Conservation (phyloP, 2,888 invertebrate genomes). For the Baronia brevicornis region DNA sequence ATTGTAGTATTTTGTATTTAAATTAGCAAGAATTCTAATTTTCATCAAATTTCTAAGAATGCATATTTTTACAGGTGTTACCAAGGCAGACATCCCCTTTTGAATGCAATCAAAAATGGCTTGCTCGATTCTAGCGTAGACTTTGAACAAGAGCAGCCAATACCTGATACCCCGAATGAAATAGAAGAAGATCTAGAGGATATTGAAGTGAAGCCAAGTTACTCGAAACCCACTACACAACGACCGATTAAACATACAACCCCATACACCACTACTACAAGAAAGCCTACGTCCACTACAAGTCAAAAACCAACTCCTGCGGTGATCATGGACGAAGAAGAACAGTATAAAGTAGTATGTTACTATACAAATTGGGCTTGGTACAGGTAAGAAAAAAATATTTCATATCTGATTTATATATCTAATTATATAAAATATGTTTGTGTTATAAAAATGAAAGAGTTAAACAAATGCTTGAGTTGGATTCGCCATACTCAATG, state of each 20-base stretch:
- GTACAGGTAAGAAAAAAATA: constrained; percentile 83
- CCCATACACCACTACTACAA: constrained; percentile 29
- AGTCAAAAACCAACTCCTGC: constrained; percentile 21
- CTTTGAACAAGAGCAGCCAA: constrained; percentile 31
- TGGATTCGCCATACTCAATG: too few species aligned
- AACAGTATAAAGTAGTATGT: constrained; percentile 86
- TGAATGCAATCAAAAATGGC: constrained; percentile 84
- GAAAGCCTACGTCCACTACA: constrained; percentile 35
- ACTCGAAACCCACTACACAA: constrained; percentile 26
- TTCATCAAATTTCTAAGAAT: too few species aligned
- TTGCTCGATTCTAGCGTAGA: constrained; percentile 68
- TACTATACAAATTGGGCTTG: constrained; percentile 97
- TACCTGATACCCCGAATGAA: constrained; percentile 38
- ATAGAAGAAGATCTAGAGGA: constrained; percentile 59
- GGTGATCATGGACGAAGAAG: constrained; percentile 34
- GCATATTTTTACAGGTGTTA: constrained; percentile 78
- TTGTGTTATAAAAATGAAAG: too few species aligned
- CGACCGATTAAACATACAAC: constrained; percentile 27
- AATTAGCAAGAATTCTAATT: too few species aligned
- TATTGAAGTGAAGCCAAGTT: constrained; percentile 52
- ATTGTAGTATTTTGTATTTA: constrained; percentile 1
- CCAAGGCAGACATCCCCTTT: constrained; percentile 85
- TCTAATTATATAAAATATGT: too few species aligned
- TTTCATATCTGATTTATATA: too few species aligned
- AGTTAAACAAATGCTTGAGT: too few species aligned